phyloP scores from a whole-genome alignment of 2,888 invertebrate species.

The Acleris emargana region DNA sequence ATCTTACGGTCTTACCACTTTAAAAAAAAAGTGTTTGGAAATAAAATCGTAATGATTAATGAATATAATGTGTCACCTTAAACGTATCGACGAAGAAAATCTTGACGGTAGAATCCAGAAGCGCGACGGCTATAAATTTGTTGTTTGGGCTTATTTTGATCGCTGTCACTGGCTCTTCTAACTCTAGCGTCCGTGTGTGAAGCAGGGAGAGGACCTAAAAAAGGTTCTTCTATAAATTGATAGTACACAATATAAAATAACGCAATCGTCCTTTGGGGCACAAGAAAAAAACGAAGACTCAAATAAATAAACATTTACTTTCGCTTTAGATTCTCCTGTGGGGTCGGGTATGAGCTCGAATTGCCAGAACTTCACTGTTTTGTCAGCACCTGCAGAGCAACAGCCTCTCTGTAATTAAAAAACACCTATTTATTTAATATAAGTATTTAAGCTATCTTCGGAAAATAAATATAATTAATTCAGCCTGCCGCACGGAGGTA shows the following conservation, averaged over 20 bases:
- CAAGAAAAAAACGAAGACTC: not conserved
- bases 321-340: conserved; percentile 85
- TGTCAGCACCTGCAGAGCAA: conserved; percentile 94
- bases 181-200: conserved; percentile 91
- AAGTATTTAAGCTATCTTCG: too few relatives aligned
- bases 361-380: conserved; percentile 96
- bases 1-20: too few relatives aligned
- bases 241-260: not conserved
- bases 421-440: conserved; percentile 9
- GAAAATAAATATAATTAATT: too few relatives aligned
- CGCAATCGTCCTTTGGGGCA: too few relatives aligned
- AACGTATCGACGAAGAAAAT: conserved; percentile 97
- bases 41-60: too few relatives aligned
- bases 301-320: conserved; percentile 54
- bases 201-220: conserved; percentile 87
- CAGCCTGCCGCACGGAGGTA: too few relatives aligned
- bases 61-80: conserved; percentile 85
- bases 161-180: conserved; percentile 94
- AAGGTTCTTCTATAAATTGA: not conserved
- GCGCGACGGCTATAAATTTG: conserved; percentile 93
- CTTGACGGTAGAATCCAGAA: conserved; percentile 97
- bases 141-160: conserved; percentile 93
- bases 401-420: conserved; percentile 86
- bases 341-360: conserved; percentile 92
- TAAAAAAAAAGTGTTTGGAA: too few relatives aligned